These are phyloP conservation scores for Alfaro cultratus DNA, from an alignment of 2,797 vertebrate genomes.

Conservation along the genomic window DNA sequence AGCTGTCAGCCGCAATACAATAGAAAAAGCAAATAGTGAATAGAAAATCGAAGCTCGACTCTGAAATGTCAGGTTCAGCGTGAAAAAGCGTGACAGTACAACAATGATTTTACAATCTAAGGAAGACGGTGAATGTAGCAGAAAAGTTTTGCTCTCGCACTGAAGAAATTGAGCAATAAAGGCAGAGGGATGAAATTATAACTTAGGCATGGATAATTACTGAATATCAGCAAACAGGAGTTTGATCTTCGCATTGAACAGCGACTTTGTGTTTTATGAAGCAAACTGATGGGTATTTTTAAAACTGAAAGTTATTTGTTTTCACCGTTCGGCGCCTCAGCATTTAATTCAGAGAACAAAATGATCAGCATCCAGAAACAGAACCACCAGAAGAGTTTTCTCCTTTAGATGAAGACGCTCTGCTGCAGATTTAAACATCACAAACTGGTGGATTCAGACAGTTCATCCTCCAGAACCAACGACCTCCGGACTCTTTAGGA, in stretches of 20 bases:
- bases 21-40: conserved; percentile 10
- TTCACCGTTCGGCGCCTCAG: background rate
- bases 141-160: background rate
- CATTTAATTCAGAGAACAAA: background rate
- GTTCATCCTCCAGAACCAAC: background rate
- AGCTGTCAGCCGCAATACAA: conserved; percentile 14
- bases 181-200: background rate
- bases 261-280: background rate
- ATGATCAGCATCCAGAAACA: background rate
- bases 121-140: background rate
- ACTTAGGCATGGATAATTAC: background rate
- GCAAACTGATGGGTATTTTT: background rate
- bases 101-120: conserved; percentile 8
- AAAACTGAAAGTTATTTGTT: background rate
- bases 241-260: background rate
- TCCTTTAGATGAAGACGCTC: conserved; percentile 7
- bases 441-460: background rate
- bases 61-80: conserved; percentile 7
- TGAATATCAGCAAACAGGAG: background rate
- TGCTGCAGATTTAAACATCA: background rate
- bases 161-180: background rate
- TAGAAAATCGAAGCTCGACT: conserved; percentile 9
- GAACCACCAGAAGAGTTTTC: background rate
- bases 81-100: conserved; percentile 5
- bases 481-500: background rate